phyloP scores from a whole-genome alignment of 2,888 invertebrate species.

The Tineola bisselliella region DNA sequence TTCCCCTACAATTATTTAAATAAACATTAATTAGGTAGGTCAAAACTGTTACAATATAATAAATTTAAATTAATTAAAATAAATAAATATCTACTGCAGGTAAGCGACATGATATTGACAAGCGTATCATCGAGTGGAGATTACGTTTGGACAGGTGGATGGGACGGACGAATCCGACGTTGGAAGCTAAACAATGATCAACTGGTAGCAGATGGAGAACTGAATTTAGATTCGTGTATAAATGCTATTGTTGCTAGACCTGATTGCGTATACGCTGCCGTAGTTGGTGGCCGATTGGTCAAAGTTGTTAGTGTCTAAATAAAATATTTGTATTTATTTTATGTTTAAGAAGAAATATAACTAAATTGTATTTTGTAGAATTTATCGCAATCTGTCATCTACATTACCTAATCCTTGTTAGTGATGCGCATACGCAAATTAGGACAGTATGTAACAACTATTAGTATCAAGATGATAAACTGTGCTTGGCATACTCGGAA shows the following conservation, averaged over 20 bases:
- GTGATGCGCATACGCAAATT: not conserved
- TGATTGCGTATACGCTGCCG: conserved; percentile 32
- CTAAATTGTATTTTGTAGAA: not conserved
- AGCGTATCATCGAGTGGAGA: conserved; percentile 47
- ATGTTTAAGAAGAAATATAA: conserved; percentile 16
- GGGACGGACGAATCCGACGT: conserved; percentile 62
- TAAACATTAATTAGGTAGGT: too few species aligned
- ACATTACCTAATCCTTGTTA: conserved; percentile 9
- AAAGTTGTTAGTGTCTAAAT: not conserved
- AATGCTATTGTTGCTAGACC: conserved; percentile 37
- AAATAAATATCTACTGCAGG: conserved; percentile 25
- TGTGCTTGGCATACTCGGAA: not conserved
- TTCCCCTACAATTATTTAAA: too few species aligned
- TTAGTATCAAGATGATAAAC: not conserved
- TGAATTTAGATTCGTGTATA: conserved; percentile 44
- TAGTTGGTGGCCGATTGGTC: conserved; percentile 38
- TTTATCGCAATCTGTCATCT: conserved; percentile 1
- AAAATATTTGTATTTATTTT: conserved; percentile 21
- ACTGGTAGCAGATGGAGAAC: conserved; percentile 38
- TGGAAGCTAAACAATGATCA: conserved; percentile 43
- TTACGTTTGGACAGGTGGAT: conserved; percentile 65
- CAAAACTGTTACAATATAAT: too few species aligned
- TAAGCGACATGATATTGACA: conserved; percentile 61
- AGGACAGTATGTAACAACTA: not conserved
- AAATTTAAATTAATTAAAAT: too few species aligned